Base-by-base conservation (phyloP, 2,888 invertebrate species). In the Helicoverpa assulta region DNA sequence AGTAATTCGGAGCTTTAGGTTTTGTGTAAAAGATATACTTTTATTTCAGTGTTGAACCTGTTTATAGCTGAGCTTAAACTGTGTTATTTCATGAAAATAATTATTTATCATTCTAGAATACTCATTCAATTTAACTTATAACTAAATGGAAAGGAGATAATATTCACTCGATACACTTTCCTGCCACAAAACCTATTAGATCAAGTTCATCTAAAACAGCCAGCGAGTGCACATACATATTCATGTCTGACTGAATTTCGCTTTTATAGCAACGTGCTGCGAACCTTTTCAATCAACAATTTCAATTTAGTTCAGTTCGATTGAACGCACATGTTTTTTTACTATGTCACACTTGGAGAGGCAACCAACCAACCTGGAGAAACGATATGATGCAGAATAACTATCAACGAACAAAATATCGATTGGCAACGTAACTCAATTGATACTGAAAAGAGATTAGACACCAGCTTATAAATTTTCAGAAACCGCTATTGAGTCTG, bases 251-350 rank as follows among this genome's bases (percentile, higher is more conserved):
- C 61, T 81, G 80, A 75, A 70, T 76, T 72, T 82, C 57, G 78
- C 68, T 75, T 80, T 73, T 76, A 69, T 72, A 73, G 66, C 64
- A 57, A 73, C 61, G 67, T 63, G 64, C 52, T 68, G 55, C 77
- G 69, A 73, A 75, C 70, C 74, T 73, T 83, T 83, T 81, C 82
- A 78, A 83, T 83, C 82, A 83, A 81, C 81, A 71, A 73, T 83
- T 78, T 73, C 77, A 83, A 83, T 83, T 83, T 76, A 78, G 80
- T 80, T 80, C 74, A 57, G 60, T 74, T 67, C 73, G 73, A 78
- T 70, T 69, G 66, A 69, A 67, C 64, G 73, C 61, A 70, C 70
- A 73, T 63, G 60, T 71, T 76, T 77, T 76, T 77, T 77, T 81
- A 77, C 75, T 69, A 79, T 74, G 73, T 67, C 66, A 68, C 54